A percentile compares a stretch with the other conserved stretches of the same genome.
Conservation (phyloP, 1,140 invertebrate genomes). For the Lutraria rhynchaena region DNA sequence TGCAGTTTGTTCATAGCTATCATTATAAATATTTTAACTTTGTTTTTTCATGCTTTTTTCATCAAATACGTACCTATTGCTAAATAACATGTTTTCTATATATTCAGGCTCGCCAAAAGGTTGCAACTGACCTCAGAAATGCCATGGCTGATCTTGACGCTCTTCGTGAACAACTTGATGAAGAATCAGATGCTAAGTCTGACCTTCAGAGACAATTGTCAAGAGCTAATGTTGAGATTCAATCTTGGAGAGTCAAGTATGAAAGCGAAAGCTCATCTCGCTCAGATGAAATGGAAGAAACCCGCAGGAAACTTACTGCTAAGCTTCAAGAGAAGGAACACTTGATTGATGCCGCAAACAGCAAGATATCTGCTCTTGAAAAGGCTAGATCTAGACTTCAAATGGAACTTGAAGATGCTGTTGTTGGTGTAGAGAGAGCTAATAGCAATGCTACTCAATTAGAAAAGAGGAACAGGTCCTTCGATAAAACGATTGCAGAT, state of each 20-base stretch:
- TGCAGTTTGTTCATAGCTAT: no score
- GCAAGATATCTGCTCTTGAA: conserved; percentile 97
- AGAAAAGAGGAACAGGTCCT: conserved; percentile 99
- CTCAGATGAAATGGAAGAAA: conserved; percentile 98
- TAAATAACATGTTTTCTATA: no score
- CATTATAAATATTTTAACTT: no score
- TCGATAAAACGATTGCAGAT: conserved; percentile 99
- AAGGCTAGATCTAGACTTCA: conserved; percentile 98
- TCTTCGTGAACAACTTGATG: conserved; percentile 96
- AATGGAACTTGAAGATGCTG: conserved; percentile 98
- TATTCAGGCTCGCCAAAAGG: conserved; percentile 68
- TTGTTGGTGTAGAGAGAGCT: conserved; percentile 98
- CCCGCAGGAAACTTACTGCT: conserved; percentile 99
- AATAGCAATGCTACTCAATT: conserved; percentile 96
- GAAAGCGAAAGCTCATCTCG: conserved; percentile 97
- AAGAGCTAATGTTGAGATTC: conserved; percentile 95
- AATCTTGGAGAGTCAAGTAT: conserved; percentile 98
- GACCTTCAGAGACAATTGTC: conserved; percentile 95
- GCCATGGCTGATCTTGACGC: conserved; percentile 98
- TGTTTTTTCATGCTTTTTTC: no score
- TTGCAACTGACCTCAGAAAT: conserved; percentile 86
- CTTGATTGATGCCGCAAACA: conserved; percentile 98
- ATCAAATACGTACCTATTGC: no score
- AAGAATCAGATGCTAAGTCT: conserved; percentile 90
- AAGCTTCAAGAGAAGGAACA: conserved; percentile 98